Evolutionary conservation across 2,113 vertebrate genomes (phyloP).

Genomic region (Chaenocephalus aceratus): DNA sequence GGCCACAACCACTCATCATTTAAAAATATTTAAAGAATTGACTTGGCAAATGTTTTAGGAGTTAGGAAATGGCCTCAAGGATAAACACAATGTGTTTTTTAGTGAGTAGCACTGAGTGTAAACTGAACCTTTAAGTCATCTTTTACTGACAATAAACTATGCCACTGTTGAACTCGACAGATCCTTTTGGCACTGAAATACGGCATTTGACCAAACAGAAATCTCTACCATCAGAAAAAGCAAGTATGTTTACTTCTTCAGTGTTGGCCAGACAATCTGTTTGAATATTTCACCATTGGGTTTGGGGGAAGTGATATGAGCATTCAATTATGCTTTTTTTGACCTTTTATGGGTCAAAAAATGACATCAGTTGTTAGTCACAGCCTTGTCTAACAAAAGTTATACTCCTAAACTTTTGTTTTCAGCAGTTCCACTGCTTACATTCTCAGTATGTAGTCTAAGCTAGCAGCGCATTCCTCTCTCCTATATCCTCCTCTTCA

Average conservation of each 20-base stretch:
- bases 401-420: slow-evolving; percentile 11
- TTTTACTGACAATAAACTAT: too few species aligned
- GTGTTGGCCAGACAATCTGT: too few species aligned
- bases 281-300: too few species aligned
- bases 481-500: slow-evolving; percentile 55
- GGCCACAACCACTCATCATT: neutral
- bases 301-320: too few species aligned
- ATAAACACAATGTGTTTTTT: neutral
- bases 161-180: too few species aligned
- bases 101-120: neutral
- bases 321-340: too few species aligned
- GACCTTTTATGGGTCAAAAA: too few species aligned
- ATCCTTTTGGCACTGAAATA: too few species aligned
- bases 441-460: slow-evolving; percentile 45
- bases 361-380: too few species aligned
- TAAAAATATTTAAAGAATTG: neutral
- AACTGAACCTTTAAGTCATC: neutral
- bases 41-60: neutral
- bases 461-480: slow-evolving; percentile 43
- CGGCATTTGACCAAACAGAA: too few species aligned
- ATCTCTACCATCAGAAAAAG: too few species aligned
- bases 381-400: neutral
- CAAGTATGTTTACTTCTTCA: too few species aligned
- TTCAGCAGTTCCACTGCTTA: slow-evolving; percentile 18
- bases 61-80: neutral